Conservation (phyloP, 1,140 invertebrate species). For the Eubasilissa regina region DNA sequence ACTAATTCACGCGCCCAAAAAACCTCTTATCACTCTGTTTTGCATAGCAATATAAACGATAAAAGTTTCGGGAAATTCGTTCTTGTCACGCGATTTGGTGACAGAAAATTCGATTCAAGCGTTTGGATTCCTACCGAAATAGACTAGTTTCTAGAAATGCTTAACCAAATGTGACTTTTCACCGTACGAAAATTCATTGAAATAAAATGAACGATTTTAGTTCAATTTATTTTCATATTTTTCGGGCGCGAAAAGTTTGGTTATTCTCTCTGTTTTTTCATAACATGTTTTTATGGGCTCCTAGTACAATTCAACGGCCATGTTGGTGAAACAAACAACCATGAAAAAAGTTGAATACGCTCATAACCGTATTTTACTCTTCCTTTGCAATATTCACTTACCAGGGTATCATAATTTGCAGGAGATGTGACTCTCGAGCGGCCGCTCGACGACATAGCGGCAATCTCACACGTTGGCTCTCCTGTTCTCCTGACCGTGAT, state of each 20-base stretch:
- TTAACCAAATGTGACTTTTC: too few species aligned
- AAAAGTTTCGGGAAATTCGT: conserved; percentile 52
- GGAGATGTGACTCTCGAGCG: conserved; percentile 83
- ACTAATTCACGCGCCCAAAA: conserved; percentile 32
- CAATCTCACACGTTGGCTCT: conserved; percentile 82
- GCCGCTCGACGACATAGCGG: conserved; percentile 82
- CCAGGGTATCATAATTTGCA: conserved; percentile 64
- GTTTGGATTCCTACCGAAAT: conserved; percentile 4
- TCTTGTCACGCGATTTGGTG: conserved; percentile 51
- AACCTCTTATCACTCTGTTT: conserved; percentile 54
- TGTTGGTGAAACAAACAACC: too few species aligned
- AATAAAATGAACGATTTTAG: too few species aligned
- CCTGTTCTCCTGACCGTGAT: conserved; percentile 87
- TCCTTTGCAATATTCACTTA: conserved; percentile 34
- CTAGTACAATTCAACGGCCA: too few species aligned
- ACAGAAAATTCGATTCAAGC: conserved; percentile 21
- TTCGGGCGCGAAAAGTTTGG: too few species aligned
- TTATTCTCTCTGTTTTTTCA: too few species aligned
- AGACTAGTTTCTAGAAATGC: conserved; percentile 2
- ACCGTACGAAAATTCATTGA: too few species aligned
- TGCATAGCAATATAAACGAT: conserved; percentile 51
- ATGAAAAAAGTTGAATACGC: too few species aligned
- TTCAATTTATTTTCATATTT: too few species aligned
- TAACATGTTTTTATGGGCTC: too few species aligned
- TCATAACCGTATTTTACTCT: conserved; percentile 16